Evolutionary conservation across 2,888 invertebrate species (phyloP), one percentile per base, ranked within the genome.

Genomic region (Diaprepes abbreviatus): DNA sequence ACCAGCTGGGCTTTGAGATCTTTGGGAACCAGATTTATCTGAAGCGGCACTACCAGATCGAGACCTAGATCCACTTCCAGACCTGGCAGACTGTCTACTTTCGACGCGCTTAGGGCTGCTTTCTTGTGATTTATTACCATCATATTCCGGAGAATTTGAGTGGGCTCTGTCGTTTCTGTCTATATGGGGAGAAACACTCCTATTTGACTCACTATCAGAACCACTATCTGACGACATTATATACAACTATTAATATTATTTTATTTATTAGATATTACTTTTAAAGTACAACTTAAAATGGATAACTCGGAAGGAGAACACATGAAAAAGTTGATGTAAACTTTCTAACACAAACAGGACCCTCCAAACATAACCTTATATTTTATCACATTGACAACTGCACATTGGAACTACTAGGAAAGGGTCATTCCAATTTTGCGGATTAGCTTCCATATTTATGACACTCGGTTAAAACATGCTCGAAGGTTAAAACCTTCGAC

Each of bases 191-290:
- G 83, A 85, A 7, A 82, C 81, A 72, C 86, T 86, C 7, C 84
- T 81, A 75, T 86, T 86, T 9, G 86, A 85, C n/a, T 83, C 85
- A 75, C 84, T 84, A 33, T 86, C 87, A 0, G 87, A 87, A 9
- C 85, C 86, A 3, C 86, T 86, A 60, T 83, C 85, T 5, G 79
- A 79, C 50, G 79, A 79, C 77, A 78, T 80, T 45, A 31, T 43
- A 9, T n/a, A n/a, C n/a, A n/a, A n/a, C n/a, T n/a, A n/a, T n/a
- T n/a, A n/a, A n/a, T n/a, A n/a, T n/a, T n/a, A n/a, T n/a, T n/a
- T n/a, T n/a, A n/a, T n/a, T n/a, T n/a, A n/a, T n/a, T n/a, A n/a
- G n/a, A n/a, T n/a, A n/a, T n/a, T n/a, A n/a, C n/a, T n/a, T n/a
- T n/a, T n/a, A n/a, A n/a, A n/a, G n/a, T n/a, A n/a, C n/a, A n/a